phyloP scores from a whole-genome alignment of 2,113 vertebrate species.

The Rattus norvegicus region DNA sequence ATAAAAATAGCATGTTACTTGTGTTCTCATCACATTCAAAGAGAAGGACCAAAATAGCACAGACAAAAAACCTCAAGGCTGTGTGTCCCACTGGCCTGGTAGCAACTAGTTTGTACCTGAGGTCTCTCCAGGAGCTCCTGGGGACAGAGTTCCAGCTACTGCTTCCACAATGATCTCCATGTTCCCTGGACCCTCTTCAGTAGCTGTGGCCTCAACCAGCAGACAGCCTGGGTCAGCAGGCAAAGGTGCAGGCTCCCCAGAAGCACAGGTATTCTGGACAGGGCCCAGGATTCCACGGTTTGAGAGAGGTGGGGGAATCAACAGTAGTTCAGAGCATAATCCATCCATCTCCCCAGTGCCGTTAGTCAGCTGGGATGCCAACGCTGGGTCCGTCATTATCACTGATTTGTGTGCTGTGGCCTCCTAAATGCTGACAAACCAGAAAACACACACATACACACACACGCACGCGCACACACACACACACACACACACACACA shows the following conservation, averaged over 20 bases:
- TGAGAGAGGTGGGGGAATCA: constrained; percentile 75
- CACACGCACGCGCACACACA: background rate
- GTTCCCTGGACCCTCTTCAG: constrained; percentile 72
- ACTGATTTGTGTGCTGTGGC: background rate
- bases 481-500: background rate
- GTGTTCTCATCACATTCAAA: constrained; percentile 42
- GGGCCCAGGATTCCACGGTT: constrained; percentile 65
- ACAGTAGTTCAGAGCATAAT: constrained; percentile 83
- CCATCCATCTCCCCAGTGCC: constrained; percentile 82
- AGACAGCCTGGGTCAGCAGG: constrained; percentile 79
- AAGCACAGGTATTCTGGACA: constrained; percentile 33
- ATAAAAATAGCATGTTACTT: constrained; percentile 71
- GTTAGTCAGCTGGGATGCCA: constrained; percentile 67
- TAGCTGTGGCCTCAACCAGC: constrained; percentile 80
- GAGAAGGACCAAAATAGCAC: constrained; percentile 47
- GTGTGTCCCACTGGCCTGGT: constrained; percentile 39
- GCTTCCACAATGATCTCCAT: constrained; percentile 86
- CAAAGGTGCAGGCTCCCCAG: constrained; percentile 18
- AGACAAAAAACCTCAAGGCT: background rate
- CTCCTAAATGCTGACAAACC: background rate
- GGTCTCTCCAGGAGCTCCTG: constrained; percentile 73
- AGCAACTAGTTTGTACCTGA: constrained; percentile 70
- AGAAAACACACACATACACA: constrained; percentile 16
- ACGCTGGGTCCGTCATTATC: constrained; percentile 72
- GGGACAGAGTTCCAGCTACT: constrained; percentile 80